Evolutionary conservation across 2,113 vertebrate genomes (phyloP), one percentile per base, ranked within the genome.

Genomic region (Menidia beryllina): DNA sequence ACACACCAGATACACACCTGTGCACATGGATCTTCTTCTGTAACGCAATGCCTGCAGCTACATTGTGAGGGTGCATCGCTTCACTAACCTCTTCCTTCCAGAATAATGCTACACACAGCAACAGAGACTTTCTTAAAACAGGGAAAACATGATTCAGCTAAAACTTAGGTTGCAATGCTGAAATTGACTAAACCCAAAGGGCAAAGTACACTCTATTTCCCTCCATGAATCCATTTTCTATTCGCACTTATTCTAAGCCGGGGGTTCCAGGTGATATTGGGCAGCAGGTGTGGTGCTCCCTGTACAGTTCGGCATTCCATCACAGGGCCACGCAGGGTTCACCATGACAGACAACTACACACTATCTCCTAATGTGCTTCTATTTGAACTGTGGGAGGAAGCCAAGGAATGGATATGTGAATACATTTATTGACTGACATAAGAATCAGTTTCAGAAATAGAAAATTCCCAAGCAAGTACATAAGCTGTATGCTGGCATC

Each of bases 41-140:
- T 61, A n/a, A 52, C 27, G 50, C 25, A 53, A 23, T 64, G 45
- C 72, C 55, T 54, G 72, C 54, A 69, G 78, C 47, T 24, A 39
- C 39, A 60, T 19, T 55, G 45, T 71, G 52, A 79, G 57, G 81
- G 80, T n/a, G 30, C 67, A 71, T 80, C 48, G 14, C 56, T 66
- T 72, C 60, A 30, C 26, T 69, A 70, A 86, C 69, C 72, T 21
- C n/a, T 7, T 57, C 48, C 13, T 38, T 25, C n/a, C 12, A 60
- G 49, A 62, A 54, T 21, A 30, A 79, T 15, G n/a, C n/a, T n/a
- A n/a, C 4, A 41, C 17, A 41, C 24, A 23, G 21, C 12, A 41
- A 58, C 14, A 13, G 21, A 64, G 36, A 51, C 10, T 53, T 66
- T 30, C 30, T 13, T 21, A 7, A 63, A 65, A 56, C 15, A 57